Evolutionary conservation across 2,888 invertebrate genomes (phyloP).

Genomic region (Paralinhomoeus sp.): DNA sequence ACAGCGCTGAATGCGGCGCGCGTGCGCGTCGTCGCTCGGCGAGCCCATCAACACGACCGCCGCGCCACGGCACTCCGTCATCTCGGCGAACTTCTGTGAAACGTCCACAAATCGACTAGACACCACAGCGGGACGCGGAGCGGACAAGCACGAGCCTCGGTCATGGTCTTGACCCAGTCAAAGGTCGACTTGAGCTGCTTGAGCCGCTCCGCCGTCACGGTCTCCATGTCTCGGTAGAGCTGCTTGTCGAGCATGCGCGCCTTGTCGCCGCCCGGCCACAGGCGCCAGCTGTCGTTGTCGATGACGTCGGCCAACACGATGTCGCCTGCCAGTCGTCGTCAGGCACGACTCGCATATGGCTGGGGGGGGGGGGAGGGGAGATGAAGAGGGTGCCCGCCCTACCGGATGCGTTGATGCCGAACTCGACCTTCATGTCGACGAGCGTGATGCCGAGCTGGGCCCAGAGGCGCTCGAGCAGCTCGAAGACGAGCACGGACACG

Average conservation of each 20-base stretch:
- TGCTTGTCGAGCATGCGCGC: conserved; percentile 91
- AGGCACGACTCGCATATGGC: too few relatives aligned
- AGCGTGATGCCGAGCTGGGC: conserved; percentile 63
- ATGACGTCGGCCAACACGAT: conserved; percentile 83
- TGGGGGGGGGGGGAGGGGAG: too few relatives aligned
- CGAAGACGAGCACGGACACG: conserved; percentile 63
- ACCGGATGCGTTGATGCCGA: conserved; percentile 48
- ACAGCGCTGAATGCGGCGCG: conserved; percentile 50
- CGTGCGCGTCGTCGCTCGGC: conserved; percentile 56
- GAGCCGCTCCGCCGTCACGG: conserved; percentile 59
- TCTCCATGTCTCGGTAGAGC: conserved; percentile 66
- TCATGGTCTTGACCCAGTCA: conserved; percentile 65
- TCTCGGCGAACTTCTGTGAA: not conserved
- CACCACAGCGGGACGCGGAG: too few relatives aligned
- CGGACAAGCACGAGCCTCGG: conserved; percentile 34
- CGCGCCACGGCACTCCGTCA: conserved; percentile 12
- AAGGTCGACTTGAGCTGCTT: conserved; percentile 79
- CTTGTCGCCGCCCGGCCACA: conserved; percentile 91
- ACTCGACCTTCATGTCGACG: conserved; percentile 95
- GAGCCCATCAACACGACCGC: conserved; percentile 87
- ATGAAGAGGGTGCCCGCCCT: too few relatives aligned
- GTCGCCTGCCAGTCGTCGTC: too few relatives aligned
- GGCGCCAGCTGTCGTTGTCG: conserved; percentile 89
- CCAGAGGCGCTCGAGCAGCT: conserved; percentile 82
- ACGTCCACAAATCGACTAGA: too few relatives aligned